Percentiles rank a stretch among this genome's conserved stretches.
Conservation (phyloP, 2,888 invertebrate species). For the Aquatica leii region DNA sequence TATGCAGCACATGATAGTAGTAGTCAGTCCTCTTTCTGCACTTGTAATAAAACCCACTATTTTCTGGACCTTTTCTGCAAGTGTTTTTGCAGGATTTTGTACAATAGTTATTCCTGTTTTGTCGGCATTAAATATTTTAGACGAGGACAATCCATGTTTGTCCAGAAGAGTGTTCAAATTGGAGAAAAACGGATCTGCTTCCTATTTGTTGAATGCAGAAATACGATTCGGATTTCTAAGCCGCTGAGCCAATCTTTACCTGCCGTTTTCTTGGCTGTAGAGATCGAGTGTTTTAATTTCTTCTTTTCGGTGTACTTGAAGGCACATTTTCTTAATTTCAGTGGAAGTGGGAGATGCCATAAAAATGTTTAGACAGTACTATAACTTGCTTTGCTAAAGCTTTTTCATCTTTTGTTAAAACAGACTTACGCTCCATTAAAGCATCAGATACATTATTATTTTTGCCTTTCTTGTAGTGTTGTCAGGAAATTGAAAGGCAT, state of each 20-base stretch:
- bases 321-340: background rate
- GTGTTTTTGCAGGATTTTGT: conserved; percentile 41
- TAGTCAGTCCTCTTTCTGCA: conserved; percentile 55
- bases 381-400: background rate
- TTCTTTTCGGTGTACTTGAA: background rate
- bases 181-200: background rate
- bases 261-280: background rate
- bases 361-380: background rate
- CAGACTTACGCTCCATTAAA: too few relatives aligned
- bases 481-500: background rate
- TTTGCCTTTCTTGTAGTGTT: background rate
- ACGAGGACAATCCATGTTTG: background rate
- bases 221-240: background rate
- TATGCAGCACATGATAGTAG: conserved; percentile 58
- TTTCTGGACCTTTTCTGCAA: conserved; percentile 56
- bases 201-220: background rate
- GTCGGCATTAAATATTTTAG: background rate
- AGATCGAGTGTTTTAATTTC: background rate
- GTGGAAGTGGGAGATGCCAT: background rate
- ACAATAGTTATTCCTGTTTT: background rate
- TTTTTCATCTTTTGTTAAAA: too few relatives aligned
- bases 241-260: background rate
- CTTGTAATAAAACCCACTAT: conserved; percentile 57
- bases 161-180: background rate
- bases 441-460: background rate